Percentiles rank a stretch among this genome's conserved stretches.
These are phyloP conservation scores for Desmophyllum pertusum DNA, from an alignment of 92 coral and sea anemone genomes.

Conservation along the genomic window DNA sequence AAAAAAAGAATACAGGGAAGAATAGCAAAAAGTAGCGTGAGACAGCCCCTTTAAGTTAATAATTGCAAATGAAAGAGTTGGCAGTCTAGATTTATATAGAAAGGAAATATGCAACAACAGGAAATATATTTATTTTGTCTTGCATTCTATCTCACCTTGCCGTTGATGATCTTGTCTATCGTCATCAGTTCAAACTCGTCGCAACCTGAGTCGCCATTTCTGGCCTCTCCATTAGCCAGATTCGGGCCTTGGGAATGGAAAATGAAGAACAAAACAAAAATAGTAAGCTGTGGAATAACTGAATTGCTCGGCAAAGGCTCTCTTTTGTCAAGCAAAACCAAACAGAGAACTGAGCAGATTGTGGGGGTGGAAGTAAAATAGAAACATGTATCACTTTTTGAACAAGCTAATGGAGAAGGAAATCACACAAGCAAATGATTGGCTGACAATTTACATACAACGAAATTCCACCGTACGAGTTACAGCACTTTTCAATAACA, in stretches of 20 bases:
- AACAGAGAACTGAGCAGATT: too few species aligned
- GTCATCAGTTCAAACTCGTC: constrained; percentile 76
- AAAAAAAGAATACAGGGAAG: too few species aligned
- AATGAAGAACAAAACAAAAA: background rate
- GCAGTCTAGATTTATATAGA: too few species aligned
- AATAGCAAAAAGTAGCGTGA: too few species aligned
- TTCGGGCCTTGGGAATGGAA: constrained; percentile 18
- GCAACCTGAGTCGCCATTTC: constrained; percentile 33
- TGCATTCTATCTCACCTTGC: constrained; percentile 66
- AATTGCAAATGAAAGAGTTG: background rate
- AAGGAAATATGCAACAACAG: background rate
- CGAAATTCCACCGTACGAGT: background rate
- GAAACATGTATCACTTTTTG: too few species aligned
- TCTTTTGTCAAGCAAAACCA: too few species aligned
- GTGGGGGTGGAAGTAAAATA: too few species aligned
- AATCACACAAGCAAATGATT: background rate
- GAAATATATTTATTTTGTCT: background rate
- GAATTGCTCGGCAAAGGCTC: background rate
- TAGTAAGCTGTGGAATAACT: too few species aligned
- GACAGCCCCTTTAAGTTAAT: too few species aligned
- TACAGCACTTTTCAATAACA: too few species aligned
- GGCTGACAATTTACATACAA: too few species aligned
- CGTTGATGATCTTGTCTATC: constrained; percentile 87
- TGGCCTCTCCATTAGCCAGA: constrained; percentile 26
- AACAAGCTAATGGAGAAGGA: background rate